phyloP scores from a whole-genome alignment of 2,888 invertebrate species.

The Mamestra brassicae region DNA sequence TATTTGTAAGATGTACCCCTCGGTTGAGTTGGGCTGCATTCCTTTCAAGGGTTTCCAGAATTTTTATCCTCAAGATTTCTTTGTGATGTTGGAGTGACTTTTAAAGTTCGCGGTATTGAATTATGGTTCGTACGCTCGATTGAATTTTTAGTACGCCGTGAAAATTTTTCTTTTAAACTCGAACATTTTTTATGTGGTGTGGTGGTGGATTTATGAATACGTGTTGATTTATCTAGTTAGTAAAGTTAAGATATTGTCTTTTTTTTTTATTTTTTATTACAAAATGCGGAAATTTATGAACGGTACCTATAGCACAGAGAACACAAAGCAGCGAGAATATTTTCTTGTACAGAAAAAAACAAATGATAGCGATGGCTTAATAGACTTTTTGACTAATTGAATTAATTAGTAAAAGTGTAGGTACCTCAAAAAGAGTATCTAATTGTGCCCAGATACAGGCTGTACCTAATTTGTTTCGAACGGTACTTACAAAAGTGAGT shows the following conservation, averaged over 20 bases:
- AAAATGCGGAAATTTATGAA: conserved; percentile 13
- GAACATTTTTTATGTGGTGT: conserved; percentile 34
- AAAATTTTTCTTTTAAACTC: conserved; percentile 61
- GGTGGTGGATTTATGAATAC: conserved; percentile 29
- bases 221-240: conserved; percentile 57
- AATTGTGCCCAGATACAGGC: background rate
- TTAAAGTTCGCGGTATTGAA: conserved; percentile 83
- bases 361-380: background rate
- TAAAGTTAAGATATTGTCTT: conserved; percentile 30
- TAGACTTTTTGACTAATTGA: background rate
- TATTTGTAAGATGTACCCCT: conserved; percentile 86
- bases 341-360: background rate
- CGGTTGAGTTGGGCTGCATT: conserved; percentile 79
- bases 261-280: background rate
- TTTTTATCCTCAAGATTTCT: conserved; percentile 80
- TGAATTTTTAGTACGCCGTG: conserved; percentile 74
- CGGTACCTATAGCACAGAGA: background rate
- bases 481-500: background rate
- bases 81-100: conserved; percentile 79
- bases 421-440: background rate
- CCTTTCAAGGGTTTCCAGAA: conserved; percentile 78
- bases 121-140: conserved; percentile 82
- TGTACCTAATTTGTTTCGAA: background rate
- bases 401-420: background rate
- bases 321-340: background rate